Base-by-base conservation (phyloP, 2,888 invertebrate species). In the Chrysolina oricalcia region DNA sequence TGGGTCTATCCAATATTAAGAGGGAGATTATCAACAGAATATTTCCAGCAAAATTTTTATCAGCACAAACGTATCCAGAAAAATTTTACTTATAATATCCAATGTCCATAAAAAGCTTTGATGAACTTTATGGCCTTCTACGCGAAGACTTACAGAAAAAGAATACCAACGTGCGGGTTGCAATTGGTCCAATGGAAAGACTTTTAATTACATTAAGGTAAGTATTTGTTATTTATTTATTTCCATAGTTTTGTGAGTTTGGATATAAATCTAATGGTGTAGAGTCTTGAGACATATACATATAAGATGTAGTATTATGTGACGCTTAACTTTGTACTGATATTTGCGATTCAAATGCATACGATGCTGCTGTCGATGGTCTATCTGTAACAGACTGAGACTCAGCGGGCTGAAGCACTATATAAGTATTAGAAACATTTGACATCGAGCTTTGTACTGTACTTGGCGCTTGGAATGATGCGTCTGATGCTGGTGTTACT, bases 181-280 rank as follows among this genome's bases (percentile, higher is more conserved):
- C 50, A 50, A 50, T 50, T 50, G 50, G 50, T 50, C 50, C 50
- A 50, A 50, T 50, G 50, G 50, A 50, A 50, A 50, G 50, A 50
- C 17, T 50, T 19, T 19, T 50, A 19, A 50, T 50, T 50, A 50
- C 50, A 19, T 50, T 50, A 50, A 50, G 50, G 50, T 50, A 50
- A 50, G 50, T 50, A 50, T 50, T 50, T 17, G 19, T n/a, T 50
- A 50, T 50, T 50, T 50, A 50, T 50, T 50, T 17, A 50, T 50
- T 50, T 50, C 19, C 50, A 50, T 19, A 50, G 50, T 50, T 50
- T 50, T 50, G 50, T 50, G 50, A 50, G 19, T n/a, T 50, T 50
- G 50, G 50, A 50, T 50, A 50, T 19, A 50, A 50, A 50, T 50
- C 50, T 19, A 50, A 50, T 50, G 50, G 50, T 50, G 50, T 19